Evolutionary conservation across 2,113 vertebrate species (phyloP), one percentile per base, ranked within the genome.

Genomic region (Nestor notabilis): DNA sequence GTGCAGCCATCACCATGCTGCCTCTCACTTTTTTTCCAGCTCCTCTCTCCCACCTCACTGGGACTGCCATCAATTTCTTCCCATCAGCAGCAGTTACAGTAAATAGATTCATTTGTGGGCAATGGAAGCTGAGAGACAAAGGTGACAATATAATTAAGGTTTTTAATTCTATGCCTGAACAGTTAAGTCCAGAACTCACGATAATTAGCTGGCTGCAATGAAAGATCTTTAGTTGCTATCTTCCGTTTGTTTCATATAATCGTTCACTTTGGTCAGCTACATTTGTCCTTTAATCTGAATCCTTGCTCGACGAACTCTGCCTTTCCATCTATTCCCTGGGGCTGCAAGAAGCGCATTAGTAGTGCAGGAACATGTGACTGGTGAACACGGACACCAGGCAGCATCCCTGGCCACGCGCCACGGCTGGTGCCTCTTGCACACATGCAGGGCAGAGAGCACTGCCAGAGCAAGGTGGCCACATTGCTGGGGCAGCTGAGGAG

Each of bases 121-220:
- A 98, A 96, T 92, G 94, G 95, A 97, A 98, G 97, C 96, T 95
- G 95, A 97, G 98, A 98, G 98, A 98, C 98, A 98, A 99, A 99
- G 98, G 98, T 99, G 98, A 99, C 99, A 99, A 99, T 98, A 99
- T 99, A 99, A 99, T 99, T 99, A 99, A 98, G 98, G 98, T 98
- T 99, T 99, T 99, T 99, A 99, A 99, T 99, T 99, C 99, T 99
- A 98, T 99, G 99, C 99, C 99, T 99, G 99, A 99, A 99, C 98
- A 99, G 98, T 98, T 99, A 98, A 99, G 99, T 99, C 99, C 99
- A 99, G 99, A 99, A 99, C 99, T 99, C 98, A 98, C 99, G 99
- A 99, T 99, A 99, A 99, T 99, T 99, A 99, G 98, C 98, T 92
- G 95, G 98, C 98, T 98, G 96, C 98, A 98, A 98, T 99, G 98